Evolutionary conservation across 2,797 vertebrate species (phyloP), one percentile per base, ranked within the genome.

Genomic region (Apogon talboti): DNA sequence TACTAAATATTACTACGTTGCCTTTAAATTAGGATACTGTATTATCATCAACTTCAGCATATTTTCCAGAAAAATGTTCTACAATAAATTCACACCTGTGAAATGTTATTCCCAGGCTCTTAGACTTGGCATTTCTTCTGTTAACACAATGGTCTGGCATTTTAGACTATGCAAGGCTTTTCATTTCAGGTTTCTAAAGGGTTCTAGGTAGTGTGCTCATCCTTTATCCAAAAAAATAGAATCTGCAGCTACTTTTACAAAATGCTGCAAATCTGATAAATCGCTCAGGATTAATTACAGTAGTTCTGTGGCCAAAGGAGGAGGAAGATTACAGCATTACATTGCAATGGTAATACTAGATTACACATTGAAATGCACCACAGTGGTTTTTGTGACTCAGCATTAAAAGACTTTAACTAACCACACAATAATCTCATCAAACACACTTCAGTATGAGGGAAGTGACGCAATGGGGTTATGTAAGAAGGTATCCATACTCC

Each of bases 381-480:
- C 56, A 13, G 59, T n/a, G 66, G 66, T 76, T 73, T 13, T 30
- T 44, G 19, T 75, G 66, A 78, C 61, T 69, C 69, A 66, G 56
- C 58, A 53, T 52, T 70, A 40, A 37, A 55, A 51, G 61, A 73
- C 59, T 42, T 79, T 24, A 60, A 63, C 67, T 50, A 76, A 85
- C 75, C 79, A 43, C 70, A 64, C 64, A 19, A 24, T 66, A 71
- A 62, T 79, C 74, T 77, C 53, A 75, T 82, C 68, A 72, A 81
- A 72, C 28, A 60, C 61, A 52, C 19, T 38, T 33, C 46, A 24
- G 28, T 59, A 68, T 33, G 51, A 77, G 58, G 55, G 70, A 61
- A 69, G 60, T 67, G 72, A 81, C 64, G 68, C 51, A 52, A 59
- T 78, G 55, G 14, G 59, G 68, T 88, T 78, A 85, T 74, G 81